These are phyloP conservation scores for Barypeithes pellucidus DNA, from an alignment of 2,888 invertebrate genomes.

Conservation along the genomic window DNA sequence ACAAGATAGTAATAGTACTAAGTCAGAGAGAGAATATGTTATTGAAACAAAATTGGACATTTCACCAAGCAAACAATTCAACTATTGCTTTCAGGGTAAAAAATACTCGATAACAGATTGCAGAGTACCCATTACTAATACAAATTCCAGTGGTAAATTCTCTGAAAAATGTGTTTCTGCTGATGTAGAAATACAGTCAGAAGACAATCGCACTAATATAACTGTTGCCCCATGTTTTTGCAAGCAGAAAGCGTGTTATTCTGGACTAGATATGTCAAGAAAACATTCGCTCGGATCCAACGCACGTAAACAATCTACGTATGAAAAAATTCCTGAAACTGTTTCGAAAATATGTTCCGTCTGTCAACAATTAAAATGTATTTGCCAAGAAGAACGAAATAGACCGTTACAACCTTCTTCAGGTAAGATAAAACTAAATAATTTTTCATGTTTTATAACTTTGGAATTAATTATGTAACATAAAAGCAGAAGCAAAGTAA, in stretches of 20 bases:
- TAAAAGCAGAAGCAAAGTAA: too few species aligned
- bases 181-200: slow-evolving; percentile 58
- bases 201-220: slow-evolving; percentile 59
- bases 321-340: background rate
- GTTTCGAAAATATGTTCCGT: background rate
- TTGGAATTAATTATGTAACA: too few species aligned
- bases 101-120: slow-evolving; percentile 52
- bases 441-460: too few species aligned
- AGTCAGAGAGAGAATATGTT: slow-evolving; percentile 57
- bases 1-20: slow-evolving; percentile 58
- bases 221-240: slow-evolving; percentile 58
- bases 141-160: background rate
- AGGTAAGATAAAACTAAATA: background rate
- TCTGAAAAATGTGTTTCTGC: slow-evolving; percentile 48
- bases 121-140: background rate
- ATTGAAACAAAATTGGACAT: slow-evolving; percentile 58
- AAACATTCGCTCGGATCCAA: background rate
- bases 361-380: background rate
- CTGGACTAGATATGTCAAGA: slow-evolving; percentile 1
- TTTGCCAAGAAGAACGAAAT: background rate
- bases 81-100: slow-evolving; percentile 55
- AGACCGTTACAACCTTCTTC: background rate
- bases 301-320: too few species aligned
- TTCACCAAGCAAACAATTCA: slow-evolving; percentile 31
- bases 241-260: slow-evolving; percentile 52